phyloP scores from a whole-genome alignment of 2,888 invertebrate genomes.

The Epicampocera succincta region DNA sequence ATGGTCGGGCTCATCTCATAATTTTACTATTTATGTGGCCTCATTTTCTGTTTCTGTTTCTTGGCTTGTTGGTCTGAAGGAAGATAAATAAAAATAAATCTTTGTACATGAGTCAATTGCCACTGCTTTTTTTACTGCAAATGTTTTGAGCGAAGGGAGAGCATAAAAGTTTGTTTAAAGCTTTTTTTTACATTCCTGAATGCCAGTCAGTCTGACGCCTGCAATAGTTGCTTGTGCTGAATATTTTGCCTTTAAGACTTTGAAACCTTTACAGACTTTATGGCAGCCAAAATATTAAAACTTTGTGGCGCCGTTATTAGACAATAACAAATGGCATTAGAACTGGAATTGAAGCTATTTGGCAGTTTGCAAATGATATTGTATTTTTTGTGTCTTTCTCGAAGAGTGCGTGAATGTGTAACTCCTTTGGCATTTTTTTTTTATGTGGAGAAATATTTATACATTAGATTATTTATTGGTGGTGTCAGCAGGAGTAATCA shows the following conservation, averaged over 20 bases:
- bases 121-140: conserved; percentile 29
- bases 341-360: conserved; percentile 44
- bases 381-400: no score
- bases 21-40: conserved; percentile 66
- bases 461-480: no score
- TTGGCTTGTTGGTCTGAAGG: conserved; percentile 16
- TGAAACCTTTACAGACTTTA: conserved; percentile 74
- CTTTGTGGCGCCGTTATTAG: conserved; percentile 75
- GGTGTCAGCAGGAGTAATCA: no score
- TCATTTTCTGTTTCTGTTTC: conserved; percentile 24
- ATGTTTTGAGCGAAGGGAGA: not conserved
- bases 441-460: no score
- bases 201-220: conserved; percentile 77
- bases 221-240: conserved; percentile 55
- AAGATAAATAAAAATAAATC: conserved; percentile 37
- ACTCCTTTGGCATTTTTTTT: no score
- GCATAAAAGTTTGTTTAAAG: conserved; percentile 18
- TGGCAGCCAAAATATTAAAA: conserved; percentile 78
- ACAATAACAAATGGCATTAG: conserved; percentile 55
- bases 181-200: conserved; percentile 56
- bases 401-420: no score
- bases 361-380: conserved; percentile 21
- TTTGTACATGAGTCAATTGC: conserved; percentile 34
- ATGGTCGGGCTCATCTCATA: conserved; percentile 56
- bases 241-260: conserved; percentile 25